phyloP scores from a whole-genome alignment of 1,140 invertebrate genomes.

The Gonioctena quinquepunctata region DNA sequence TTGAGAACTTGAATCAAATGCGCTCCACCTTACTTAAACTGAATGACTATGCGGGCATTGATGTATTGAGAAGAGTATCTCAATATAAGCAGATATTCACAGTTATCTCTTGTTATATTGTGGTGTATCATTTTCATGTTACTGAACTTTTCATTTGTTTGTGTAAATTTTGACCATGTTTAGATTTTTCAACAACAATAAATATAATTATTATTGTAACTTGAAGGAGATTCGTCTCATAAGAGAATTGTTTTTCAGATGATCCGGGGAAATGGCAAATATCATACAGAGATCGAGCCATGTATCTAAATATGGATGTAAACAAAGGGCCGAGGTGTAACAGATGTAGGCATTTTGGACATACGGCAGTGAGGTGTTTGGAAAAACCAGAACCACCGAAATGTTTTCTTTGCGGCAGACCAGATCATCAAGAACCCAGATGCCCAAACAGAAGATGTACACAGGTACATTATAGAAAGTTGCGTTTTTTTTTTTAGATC shows the following conservation, averaged over 20 bases:
- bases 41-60: too few relatives aligned
- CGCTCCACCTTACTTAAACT: too few relatives aligned
- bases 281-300: slow-evolving; percentile 51
- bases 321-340: slow-evolving; percentile 57
- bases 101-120: too few relatives aligned
- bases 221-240: too few relatives aligned
- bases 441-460: slow-evolving; percentile 70
- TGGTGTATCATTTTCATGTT: too few relatives aligned
- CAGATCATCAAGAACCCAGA: slow-evolving; percentile 64
- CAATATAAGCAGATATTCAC: too few relatives aligned
- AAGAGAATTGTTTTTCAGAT: slow-evolving; percentile 44
- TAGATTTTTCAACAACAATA: too few relatives aligned
- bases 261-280: slow-evolving; percentile 59
- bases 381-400: slow-evolving; percentile 54
- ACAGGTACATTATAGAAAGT: slow-evolving; percentile 60
- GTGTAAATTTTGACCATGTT: too few relatives aligned
- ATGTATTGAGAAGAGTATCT: too few relatives aligned
- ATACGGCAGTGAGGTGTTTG: slow-evolving; percentile 59
- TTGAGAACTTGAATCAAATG: too few relatives aligned
- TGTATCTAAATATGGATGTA: neutral
- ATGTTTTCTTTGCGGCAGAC: slow-evolving; percentile 66
- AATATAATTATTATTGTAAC: too few relatives aligned
- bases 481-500: slow-evolving; percentile 19
- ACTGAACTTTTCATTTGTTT: too few relatives aligned
- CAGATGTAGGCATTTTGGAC: slow-evolving; percentile 63